These are phyloP conservation scores for Zophobas atratus DNA, from an alignment of 1,140 invertebrate species.

Conservation along the genomic window DNA sequence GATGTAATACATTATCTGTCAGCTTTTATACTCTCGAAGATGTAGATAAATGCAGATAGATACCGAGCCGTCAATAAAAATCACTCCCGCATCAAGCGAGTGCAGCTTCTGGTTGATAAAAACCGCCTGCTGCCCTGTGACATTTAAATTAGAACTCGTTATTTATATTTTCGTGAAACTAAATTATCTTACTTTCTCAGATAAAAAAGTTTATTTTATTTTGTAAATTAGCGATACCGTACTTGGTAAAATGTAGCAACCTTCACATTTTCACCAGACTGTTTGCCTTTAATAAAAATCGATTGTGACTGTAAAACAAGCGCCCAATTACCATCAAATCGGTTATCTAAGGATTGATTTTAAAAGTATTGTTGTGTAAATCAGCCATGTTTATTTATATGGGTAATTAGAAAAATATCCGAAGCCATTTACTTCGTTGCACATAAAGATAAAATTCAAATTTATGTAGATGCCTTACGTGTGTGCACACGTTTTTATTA, in stretches of 20 bases:
- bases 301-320: slow-evolving; percentile 25
- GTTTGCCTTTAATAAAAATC: slow-evolving; percentile 29
- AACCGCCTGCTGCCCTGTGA: slow-evolving; percentile 14
- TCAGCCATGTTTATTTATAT: slow-evolving; percentile 24
- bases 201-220: slow-evolving; percentile 45
- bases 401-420: slow-evolving; percentile 41
- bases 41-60: slow-evolving; percentile 48
- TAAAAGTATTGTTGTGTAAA: slow-evolving; percentile 36
- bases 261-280: slow-evolving; percentile 45
- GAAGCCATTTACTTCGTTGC: slow-evolving; percentile 13
- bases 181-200: slow-evolving; percentile 39
- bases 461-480: slow-evolving; percentile 28
- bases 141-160: slow-evolving; percentile 48
- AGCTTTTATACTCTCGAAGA: slow-evolving; percentile 50
- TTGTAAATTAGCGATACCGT: slow-evolving; percentile 36
- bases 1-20: slow-evolving; percentile 50
- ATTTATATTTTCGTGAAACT: slow-evolving; percentile 44
- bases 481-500: slow-evolving; percentile 26
- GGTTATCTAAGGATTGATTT: slow-evolving; percentile 30
- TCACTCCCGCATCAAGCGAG: slow-evolving; percentile 8
- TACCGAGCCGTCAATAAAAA: slow-evolving; percentile 45
- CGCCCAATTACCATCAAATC: slow-evolving; percentile 28
- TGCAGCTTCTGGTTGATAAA: slow-evolving; percentile 25
- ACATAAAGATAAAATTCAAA: slow-evolving; percentile 33
- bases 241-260: slow-evolving; percentile 34